Evolutionary conservation across 2,113 vertebrate species (phyloP).

Genomic region (Syrrhaptes paradoxus): DNA sequence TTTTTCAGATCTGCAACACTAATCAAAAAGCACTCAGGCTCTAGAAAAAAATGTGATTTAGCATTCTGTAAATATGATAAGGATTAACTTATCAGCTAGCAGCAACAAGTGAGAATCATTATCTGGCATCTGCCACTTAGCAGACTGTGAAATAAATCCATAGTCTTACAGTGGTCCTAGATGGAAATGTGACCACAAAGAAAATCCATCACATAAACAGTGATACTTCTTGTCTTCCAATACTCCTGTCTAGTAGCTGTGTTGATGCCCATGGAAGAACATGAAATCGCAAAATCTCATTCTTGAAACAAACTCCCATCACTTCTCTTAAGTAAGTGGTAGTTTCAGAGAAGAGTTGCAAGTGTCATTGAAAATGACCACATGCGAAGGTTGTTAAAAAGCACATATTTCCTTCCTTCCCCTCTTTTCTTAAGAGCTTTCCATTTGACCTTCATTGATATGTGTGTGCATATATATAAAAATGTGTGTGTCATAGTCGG

Average conservation of each 20-base stretch:
- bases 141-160: not conserved
- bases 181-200: not conserved
- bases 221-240: not conserved
- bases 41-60: not conserved
- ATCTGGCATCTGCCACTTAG: not conserved
- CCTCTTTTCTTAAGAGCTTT: not conserved
- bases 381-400: not conserved
- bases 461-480: not conserved
- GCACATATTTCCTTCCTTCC: not conserved
- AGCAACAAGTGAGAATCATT: not conserved
- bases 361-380: not conserved
- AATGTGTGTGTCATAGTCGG: not conserved
- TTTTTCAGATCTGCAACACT: not conserved
- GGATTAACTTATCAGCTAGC: not conserved
- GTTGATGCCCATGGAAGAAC: not conserved
- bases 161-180: not conserved
- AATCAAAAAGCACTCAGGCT: not conserved
- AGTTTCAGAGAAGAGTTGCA: not conserved
- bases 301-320: not conserved
- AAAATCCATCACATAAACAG: not conserved
- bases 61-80: not conserved
- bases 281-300: not conserved
- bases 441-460: not conserved
- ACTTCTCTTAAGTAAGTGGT: not conserved
- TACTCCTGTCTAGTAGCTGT: not conserved